Base-by-base conservation (phyloP, 53 echinoderm and acorn worm species). In the Pentamera pediparva region DNA sequence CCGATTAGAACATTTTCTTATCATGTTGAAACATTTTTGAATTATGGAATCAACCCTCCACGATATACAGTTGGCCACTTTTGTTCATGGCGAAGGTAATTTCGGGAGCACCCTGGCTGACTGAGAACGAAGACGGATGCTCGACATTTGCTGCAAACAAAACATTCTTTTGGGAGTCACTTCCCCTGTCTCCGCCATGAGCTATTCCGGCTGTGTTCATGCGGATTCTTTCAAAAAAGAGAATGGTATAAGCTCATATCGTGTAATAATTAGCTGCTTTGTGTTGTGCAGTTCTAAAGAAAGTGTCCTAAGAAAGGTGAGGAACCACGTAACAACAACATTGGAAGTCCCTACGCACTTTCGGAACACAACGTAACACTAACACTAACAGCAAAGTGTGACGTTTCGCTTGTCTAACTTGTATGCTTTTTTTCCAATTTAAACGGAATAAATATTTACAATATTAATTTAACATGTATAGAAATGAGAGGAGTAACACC, bases 171-270 rank as follows among this genome's bases (percentile, higher is more conserved):
- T 30, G 67, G 43, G 67, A 67, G 9, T 32, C 43, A 29, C 45
- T 28, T 67, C 45, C 55, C 82, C 75, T 39, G 72, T 40, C 74
- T 85, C 65, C 82, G 87, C 37, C 70, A 94, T 94, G 94, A 94
- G 90, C 89, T 85, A 91, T 59, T 86, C 91, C 47, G 91, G 96
- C 77, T 96, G 96, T 79, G 85, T 84, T 61, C 96, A 96, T 74
- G 88, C 91, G 57, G 87, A 82, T 74, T 79, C 82, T 80, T 96
- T 96, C 76, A 96, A 96, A 84, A 82, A 85, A 36, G 79, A 76
- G 61, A 96, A 91, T 76, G 96, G 96, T 76, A 91, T 91, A 59
- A 71, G 85, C 74, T 85, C 96, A 22, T 96, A 91, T 59, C 76
- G 88, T 72, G 71, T 96, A 37, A 83, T 91, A 64, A 61, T 88